Base-by-base conservation (phyloP, 2,888 invertebrate species). In the Apodemia zela region DNA sequence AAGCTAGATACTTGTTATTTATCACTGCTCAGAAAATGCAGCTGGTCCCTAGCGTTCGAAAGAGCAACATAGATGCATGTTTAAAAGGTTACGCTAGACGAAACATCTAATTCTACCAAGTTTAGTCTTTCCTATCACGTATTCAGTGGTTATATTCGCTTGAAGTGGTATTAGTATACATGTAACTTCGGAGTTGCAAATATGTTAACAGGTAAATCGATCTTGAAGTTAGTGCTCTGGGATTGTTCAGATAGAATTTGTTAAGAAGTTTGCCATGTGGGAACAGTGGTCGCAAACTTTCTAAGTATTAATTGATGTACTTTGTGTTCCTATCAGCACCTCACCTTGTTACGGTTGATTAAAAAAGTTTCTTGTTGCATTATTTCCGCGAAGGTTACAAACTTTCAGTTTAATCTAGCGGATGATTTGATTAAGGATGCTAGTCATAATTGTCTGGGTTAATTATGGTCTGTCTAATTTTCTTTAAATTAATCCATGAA, bases 121-220 rank as follows among this genome's bases (percentile, higher is more conserved):
- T 67, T 60, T 65, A 61, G 54, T 61, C 61, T 68, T 64, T 66
- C 49, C 47, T n/a, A 7, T 51, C 63, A 59, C 65, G 54, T 45
- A 62, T 38, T 67, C 65, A 72, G 62, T 47, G 67, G 54, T 65
- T 64, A 68, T 66, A 68, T 69, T 70, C 61, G 61, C 65, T 63
- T 67, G 66, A 60, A 60, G 59, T 61, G 45, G 54, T 58, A 49
- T 61, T 51, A 58, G 65, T 66, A 57, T 63, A 63, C 61, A 62
- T 58, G 47, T 59, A 54, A 54, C 54, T 54, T 54, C 64, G 66
- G 69, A 75, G 71, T 74, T 75, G 71, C 74, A 73, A 77, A 75
- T 77, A 75, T 73, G 76, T 71, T 82, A 80, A 80, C 80, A 82
- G 78, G 77, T 79, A 74, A 78, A 82, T 82, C 78, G 76, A 81